These are phyloP conservation scores for Melanogrammus aeglefinus DNA, from an alignment of 2,797 vertebrate genomes.

Conservation along the genomic window DNA sequence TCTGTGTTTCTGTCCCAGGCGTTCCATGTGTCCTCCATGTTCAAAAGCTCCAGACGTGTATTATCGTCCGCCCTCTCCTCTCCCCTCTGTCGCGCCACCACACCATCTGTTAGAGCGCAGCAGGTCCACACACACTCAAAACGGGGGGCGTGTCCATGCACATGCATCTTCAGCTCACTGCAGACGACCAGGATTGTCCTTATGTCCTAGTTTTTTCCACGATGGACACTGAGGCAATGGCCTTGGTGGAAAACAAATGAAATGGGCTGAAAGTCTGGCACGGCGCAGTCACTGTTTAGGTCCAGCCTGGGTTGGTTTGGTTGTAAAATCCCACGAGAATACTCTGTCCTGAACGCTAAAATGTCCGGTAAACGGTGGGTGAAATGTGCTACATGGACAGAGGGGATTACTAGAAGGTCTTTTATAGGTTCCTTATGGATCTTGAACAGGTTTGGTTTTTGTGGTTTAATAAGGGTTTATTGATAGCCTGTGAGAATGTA, in stretches of 20 bases:
- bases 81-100: conserved; percentile 51
- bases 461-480: not conserved
- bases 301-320: not conserved
- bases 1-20: conserved; percentile 44
- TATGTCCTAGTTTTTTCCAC: conserved; percentile 5
- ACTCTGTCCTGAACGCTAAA: not conserved
- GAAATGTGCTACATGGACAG: not conserved
- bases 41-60: conserved; percentile 48
- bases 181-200: not conserved
- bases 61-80: conserved; percentile 39
- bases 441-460: not conserved
- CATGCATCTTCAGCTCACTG: not conserved
- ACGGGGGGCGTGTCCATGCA: not conserved
- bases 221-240: not conserved
- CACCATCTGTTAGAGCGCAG: conserved; percentile 52
- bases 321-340: not conserved
- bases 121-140: not conserved
- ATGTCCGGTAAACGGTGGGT: not conserved
- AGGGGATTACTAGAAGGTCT: not conserved
- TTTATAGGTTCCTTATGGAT: not conserved
- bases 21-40: conserved; percentile 68
- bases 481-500: not conserved
- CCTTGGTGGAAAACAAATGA: not conserved
- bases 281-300: not conserved
- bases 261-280: not conserved